Evolutionary conservation across 2,797 vertebrate genomes (phyloP).

Genomic region (Crossoptilon crossoptilon): DNA sequence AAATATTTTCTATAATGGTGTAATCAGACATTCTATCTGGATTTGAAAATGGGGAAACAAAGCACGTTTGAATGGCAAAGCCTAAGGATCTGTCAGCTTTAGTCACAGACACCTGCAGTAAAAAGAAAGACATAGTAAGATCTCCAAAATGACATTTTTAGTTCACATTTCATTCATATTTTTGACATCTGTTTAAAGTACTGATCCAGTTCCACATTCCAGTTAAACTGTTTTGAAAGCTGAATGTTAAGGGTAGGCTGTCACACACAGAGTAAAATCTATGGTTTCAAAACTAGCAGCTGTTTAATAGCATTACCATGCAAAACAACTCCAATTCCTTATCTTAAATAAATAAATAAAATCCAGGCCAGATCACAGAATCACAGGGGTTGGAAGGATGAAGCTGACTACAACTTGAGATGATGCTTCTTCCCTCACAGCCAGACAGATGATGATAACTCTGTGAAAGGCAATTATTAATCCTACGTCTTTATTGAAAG

Average conservation of each 20-base stretch:
- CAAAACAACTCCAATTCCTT: neutral
- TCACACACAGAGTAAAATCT: neutral
- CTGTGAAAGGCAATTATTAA: neutral
- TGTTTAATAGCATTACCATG: neutral
- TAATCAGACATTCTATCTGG: conserved; percentile 83
- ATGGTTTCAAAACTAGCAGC: conserved; percentile 7
- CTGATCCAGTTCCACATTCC: conserved; percentile 41
- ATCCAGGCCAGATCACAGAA: neutral
- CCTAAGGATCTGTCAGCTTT: conserved; percentile 87
- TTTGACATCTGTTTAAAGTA: conserved; percentile 26
- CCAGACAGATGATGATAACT: neutral
- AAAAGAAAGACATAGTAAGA: conserved; percentile 19
- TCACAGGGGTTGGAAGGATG: neutral
- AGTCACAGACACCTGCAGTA: conserved; percentile 87
- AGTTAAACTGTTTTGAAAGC: conserved; percentile 25
- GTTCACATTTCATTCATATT: conserved; percentile 42
- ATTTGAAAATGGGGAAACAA: conserved; percentile 88
- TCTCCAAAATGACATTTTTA: conserved; percentile 24
- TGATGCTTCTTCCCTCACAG: neutral
- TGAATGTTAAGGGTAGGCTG: neutral
- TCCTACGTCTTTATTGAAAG: neutral
- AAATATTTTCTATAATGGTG: conserved; percentile 93
- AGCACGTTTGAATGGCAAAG: conserved; percentile 92
- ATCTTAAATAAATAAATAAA: neutral
- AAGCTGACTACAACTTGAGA: neutral